Evolutionary conservation across 2,113 vertebrate species (phyloP), one percentile per base, ranked within the genome.

Genomic region (Columbina picui): DNA sequence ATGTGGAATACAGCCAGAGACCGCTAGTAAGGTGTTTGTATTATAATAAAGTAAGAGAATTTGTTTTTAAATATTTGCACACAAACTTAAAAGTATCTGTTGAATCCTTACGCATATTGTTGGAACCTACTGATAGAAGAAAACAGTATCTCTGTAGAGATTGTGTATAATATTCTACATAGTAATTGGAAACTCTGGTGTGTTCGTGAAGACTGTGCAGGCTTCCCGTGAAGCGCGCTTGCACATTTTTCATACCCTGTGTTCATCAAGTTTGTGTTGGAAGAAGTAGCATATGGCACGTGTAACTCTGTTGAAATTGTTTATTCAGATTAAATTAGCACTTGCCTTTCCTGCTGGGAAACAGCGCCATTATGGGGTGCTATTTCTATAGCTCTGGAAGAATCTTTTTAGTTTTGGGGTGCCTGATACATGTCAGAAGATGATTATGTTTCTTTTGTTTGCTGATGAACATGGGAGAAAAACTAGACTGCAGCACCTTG

Each of bases 251-350:
- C 95, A 91, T 93, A 94, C 95, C 89, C 89, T 84, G 80, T 78
- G 73, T 94, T 96, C 92, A 84, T 95, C 91, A 56, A 90, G 93
- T 92, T 94, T 92, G 76, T 90, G 83, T 95, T 97, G 93, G 83
- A 96, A 92, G 89, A 16, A 84, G 89, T 8, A 96, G 73, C 96
- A 97, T 97, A 97, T 97, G 96, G 95, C 94, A 16, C 55, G 11
- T 92, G 95, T 93, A 97, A 89, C 34, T 79, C 27, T 65, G 49
- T 80, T 65, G 14, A 88, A 52, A 22, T 4, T 43, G 14, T n/a
- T 74, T 60, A 84, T 91, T 68, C 3, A 63, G 55, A 69, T 67
- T 0, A 34, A 81, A 74, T 70, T 81, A 68, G 34, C 4, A 0
- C 64, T 93, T 81, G 82, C 50, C n/a, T 88, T 86, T 81, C 79